Base-by-base conservation (phyloP, 1,140 invertebrate species). In the Drosophila bocqueti region DNA sequence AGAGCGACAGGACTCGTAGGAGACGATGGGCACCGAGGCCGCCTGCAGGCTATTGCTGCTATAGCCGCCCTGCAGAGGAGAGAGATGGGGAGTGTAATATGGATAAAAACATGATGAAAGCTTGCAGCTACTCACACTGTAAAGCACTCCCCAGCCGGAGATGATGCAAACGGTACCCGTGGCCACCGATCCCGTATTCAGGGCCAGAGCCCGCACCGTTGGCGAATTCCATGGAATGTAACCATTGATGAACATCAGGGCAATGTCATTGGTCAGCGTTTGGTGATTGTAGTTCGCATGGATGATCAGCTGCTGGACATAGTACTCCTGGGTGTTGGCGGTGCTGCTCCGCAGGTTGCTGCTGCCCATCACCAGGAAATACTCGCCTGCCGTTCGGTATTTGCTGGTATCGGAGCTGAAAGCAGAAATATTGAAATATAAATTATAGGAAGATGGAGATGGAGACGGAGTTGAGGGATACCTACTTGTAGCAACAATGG, bases 401-500 rank as follows among this genome's bases (percentile, higher is more conserved):
- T 64, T 26, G 0, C 42, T 29, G 4, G 46, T 69, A 0, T 47
- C 45, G 4, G 54, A 45, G 21, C 68, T 73, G 18, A 24, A 3
- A 24, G 26, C 52, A 57, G 4, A 3, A 34, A n/a, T 43, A 55
- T 31, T 18, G 11, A 1, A 52, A 6, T 4, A 8, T 60, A 59
- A 4, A 26, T 26, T 15, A 38, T 8, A n/a, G 4, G 36, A 8
- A 1, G 7, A 21, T 4, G 3, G 6, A 9, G 10, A 21, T 3
- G 3, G 13, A 9, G n/a, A 4, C 36, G 8, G 2, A 60, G 13
- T 0, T n/a, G 0, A 4, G 2, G 16, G 1, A 15, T 4, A 68
- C 90, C 58, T 47, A 92, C 91, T 80, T 78, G 21, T 68, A 63
- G 2, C 66, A 46, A 86, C 96, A 96, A 85, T 96, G 96, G 7